Conservation (phyloP, 2,797 vertebrate species). For the Gouania willdenowi region DNA sequence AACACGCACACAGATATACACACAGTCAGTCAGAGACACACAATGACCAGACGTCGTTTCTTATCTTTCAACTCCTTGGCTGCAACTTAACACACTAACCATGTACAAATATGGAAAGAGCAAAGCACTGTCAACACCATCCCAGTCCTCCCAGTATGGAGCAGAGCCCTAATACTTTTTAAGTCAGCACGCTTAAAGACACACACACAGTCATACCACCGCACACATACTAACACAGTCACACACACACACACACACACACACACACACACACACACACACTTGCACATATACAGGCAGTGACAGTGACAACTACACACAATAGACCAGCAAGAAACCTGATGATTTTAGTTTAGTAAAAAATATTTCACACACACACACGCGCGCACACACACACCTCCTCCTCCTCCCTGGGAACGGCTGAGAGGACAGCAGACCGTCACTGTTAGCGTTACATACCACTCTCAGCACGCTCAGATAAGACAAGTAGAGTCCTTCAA, state of each 20-base stretch:
- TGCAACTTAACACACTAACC: conserved; percentile 60
- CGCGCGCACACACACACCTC: conserved; percentile 19
- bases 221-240: neutral
- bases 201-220: conserved; percentile 3
- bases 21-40: conserved; percentile 6
- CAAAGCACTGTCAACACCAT: conserved; percentile 57
- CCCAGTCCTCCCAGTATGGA: conserved; percentile 37
- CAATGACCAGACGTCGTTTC: conserved; percentile 21
- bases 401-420: conserved; percentile 63
- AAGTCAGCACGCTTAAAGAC: neutral
- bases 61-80: conserved; percentile 60
- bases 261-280: neutral
- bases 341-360: too few relatives aligned
- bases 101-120: conserved; percentile 65
- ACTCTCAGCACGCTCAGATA: conserved; percentile 52
- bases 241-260: conserved; percentile 4
- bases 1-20: conserved; percentile 9
- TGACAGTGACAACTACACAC: neutral
- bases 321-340: too few relatives aligned
- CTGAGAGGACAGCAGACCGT: conserved; percentile 48
- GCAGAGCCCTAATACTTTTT: neutral
- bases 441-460: conserved; percentile 57
- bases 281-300: neutral
- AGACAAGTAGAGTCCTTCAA: conserved; percentile 42
- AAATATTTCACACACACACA: too few relatives aligned